phyloP scores from a whole-genome alignment of 2,797 vertebrate species.

The Falco columbarius region DNA sequence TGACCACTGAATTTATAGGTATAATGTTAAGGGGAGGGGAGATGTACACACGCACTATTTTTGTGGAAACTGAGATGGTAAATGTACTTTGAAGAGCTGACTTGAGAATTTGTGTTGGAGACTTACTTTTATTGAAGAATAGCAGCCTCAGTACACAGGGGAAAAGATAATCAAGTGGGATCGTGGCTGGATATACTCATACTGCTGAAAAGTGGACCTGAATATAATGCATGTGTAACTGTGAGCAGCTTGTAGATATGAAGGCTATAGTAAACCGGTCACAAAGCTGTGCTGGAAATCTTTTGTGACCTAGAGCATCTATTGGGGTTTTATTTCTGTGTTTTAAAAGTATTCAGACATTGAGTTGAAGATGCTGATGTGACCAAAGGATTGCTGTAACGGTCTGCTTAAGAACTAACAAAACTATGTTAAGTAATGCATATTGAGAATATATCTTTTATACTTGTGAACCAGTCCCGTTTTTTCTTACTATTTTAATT shows the following conservation, averaged over 20 bases:
- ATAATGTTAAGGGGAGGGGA: accelerated
- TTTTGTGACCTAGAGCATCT: background rate
- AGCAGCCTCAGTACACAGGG: background rate
- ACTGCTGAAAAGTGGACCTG: background rate
- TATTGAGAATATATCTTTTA: background rate
- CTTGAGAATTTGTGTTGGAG: background rate
- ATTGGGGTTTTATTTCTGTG: background rate
- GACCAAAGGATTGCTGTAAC: background rate
- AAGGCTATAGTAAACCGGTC: background rate
- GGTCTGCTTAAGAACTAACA: background rate
- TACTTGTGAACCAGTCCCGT: background rate
- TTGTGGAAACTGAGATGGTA: background rate
- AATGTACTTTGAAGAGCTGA: background rate
- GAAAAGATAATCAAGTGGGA: background rate
- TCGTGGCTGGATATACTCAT: background rate
- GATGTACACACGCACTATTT: background rate
- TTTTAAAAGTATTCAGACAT: background rate
- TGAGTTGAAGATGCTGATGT: background rate
- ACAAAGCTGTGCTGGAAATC: background rate
- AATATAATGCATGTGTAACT: background rate
- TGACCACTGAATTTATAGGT: background rate
- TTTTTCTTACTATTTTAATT: background rate
- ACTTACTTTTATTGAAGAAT: background rate
- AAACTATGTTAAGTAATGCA: background rate
- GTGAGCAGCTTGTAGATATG: background rate